Evolutionary conservation across 2,888 invertebrate genomes (phyloP), one percentile per base, ranked within the genome.

Genomic region (Sarcophaga variegata): DNA sequence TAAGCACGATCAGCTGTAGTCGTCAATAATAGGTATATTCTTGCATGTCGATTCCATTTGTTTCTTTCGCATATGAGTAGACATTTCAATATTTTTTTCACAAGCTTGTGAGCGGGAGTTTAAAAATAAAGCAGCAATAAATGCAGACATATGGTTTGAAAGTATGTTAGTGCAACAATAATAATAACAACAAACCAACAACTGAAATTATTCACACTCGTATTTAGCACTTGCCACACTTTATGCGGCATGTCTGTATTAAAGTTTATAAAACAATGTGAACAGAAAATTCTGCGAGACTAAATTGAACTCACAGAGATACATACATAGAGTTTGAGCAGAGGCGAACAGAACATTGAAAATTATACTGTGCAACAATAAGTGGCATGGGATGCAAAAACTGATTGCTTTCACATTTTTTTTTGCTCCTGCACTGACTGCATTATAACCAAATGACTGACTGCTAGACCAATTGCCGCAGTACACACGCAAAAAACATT

Each of bases 371-470:
- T 71, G 37, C 10, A 37, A 8, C n/a, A 1, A 66, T 20, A 62
- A 45, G 6, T 59, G 14, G 8, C n/a, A 25, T 12, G 10, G 10
- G 11, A 63, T n/a, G 20, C 63, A 64, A 25, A 47, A 12, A 49
- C 27, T 71, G 66, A 66, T 83, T 71, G 60, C 72, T 49, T 72
- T 77, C 66, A 60, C 60, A 76, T 63, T 37, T 66, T 45, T 37
- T 37, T 37, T 37, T 37, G 37, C 37, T 37, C 2, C 37, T 37
- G 10, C 10, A 2, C 37, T 10, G 37, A 10, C 37, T 37, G 47
- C 37, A 37, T 37, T 37, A 37, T 37, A 37, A 37, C 37, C 37
- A 37, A 37, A 8, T 8, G 37, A 37, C 37, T 37, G 37, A 37
- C 37, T 37, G 8, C 37, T 37, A 37, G 8, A 37, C 37, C 37